A percentile compares a stretch with the other conserved stretches of the same genome.
Conservation (phyloP, 2,797 vertebrate genomes). For the Microctenopoma lineatum region DNA sequence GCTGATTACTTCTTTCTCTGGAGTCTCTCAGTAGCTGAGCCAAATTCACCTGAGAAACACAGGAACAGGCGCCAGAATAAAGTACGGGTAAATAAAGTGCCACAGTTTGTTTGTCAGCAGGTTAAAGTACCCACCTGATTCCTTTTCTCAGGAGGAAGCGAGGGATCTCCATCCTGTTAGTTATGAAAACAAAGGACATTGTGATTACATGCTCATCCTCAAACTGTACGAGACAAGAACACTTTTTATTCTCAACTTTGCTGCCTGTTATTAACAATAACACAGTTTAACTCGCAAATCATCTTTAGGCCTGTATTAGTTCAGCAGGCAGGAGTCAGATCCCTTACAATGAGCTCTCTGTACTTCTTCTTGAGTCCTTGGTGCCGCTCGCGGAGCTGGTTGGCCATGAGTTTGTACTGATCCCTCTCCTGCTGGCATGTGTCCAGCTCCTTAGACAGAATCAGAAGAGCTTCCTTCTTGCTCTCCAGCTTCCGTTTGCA, state of each 20-base stretch:
- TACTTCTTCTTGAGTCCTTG: constrained; percentile 97
- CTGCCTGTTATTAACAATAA: no score
- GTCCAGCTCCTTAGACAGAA: constrained; percentile 97
- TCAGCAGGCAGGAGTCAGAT: constrained; percentile 1
- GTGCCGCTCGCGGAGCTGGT: constrained; percentile 94
- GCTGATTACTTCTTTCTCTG: constrained; percentile 88
- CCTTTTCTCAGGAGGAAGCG: constrained; percentile 95
- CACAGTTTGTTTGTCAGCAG: not conserved
- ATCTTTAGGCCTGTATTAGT: not conserved
- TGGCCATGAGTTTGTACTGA: constrained; percentile 98
- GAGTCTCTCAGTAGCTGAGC: constrained; percentile 91
- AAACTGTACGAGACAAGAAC: not conserved
- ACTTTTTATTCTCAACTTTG: not conserved
- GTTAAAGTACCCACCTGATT: constrained; percentile 88
- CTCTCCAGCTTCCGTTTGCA: constrained; percentile 97
- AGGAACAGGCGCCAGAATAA: not conserved
- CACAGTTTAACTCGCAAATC: no score
- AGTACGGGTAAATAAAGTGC: no score
- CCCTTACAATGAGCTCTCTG: constrained; percentile 92
- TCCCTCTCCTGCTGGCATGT: constrained; percentile 97
- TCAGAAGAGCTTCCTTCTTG: constrained; percentile 96
- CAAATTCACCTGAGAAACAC: constrained; percentile 89
- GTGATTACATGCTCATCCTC: not conserved
- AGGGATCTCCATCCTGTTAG: constrained; percentile 93
- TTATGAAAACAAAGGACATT: not conserved